Base-by-base conservation (phyloP, 2,888 invertebrate species). In the Heliconius charithonia region DNA sequence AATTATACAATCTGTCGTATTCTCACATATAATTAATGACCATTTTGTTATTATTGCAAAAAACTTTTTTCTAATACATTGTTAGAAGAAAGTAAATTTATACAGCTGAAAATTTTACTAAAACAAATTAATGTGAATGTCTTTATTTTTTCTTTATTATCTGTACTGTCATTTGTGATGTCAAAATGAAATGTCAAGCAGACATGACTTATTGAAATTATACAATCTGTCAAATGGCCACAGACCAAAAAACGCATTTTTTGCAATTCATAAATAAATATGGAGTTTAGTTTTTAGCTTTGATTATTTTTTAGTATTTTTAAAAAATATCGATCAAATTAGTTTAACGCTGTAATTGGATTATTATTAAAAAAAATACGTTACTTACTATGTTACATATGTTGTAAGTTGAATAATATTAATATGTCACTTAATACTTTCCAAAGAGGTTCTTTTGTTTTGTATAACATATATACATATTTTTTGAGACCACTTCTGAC, bases 241-340 rank as follows among this genome's bases (percentile, higher is more conserved):
- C 73, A 73, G 62, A 73, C 41, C 16, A 59, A 32, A 51, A 70
- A 37, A 25, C 25, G 63, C 37, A 71, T 69, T 65, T 29, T n/a
- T 63, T 56, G 77, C 51, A 77, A 77, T 77, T 72, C 65, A 25
- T 62, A 25, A 4, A 29, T 65, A 70, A 62, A 80, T 51, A 67
- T 66, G 25, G 56, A 66, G 25, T 72, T 82, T 86, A 83, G 82
- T 81, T 81, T 32, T 86, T 85, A 84, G 83, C 56, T 83, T 83
- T 78, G 74, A 84, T 83, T 84, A 86, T 86, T 22, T 56, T 22
- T 9, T 45, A 45, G 16, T 45, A 45, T 45, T 86, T n/a, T 86
- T 84, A 83, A 80, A 80, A 37, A 81, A 80, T 83, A 82, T 84
- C 86, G 88, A 88, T 86, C 87, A 88, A 87, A 87, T 85, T 85